Conservation (phyloP, 2,797 vertebrate genomes). For the Falco rusticolus region DNA sequence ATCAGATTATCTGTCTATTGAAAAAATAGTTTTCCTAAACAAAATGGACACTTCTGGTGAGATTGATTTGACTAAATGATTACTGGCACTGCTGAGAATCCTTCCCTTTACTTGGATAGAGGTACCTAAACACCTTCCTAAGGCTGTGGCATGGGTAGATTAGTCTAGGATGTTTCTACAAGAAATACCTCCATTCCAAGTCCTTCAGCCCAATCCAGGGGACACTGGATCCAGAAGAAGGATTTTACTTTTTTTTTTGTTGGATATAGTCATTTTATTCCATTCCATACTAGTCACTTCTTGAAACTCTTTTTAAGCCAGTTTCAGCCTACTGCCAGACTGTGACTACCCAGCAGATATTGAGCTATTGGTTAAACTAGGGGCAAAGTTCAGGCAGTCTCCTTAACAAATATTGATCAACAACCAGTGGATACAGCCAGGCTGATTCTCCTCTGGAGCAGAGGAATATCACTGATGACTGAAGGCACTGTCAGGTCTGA, state of each 20-base stretch:
- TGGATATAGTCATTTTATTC: neutral
- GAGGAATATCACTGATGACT: neutral
- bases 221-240: neutral
- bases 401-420: neutral
- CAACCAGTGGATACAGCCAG: neutral
- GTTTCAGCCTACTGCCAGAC: neutral
- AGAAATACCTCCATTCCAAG: neutral
- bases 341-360: neutral
- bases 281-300: neutral
- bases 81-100: neutral
- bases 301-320: neutral
- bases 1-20: neutral
- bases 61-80: neutral
- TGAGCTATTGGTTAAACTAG: neutral
- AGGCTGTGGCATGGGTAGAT: neutral
- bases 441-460: neutral
- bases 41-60: neutral
- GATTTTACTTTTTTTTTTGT: neutral
- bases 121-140: neutral
- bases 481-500: neutral
- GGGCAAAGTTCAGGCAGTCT: neutral
- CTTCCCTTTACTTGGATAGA: neutral
- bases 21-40: neutral
- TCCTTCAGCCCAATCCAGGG: neutral
- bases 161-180: neutral